Base-by-base conservation (phyloP, 2,888 invertebrate genomes). In the Ptilodon capucinus region DNA sequence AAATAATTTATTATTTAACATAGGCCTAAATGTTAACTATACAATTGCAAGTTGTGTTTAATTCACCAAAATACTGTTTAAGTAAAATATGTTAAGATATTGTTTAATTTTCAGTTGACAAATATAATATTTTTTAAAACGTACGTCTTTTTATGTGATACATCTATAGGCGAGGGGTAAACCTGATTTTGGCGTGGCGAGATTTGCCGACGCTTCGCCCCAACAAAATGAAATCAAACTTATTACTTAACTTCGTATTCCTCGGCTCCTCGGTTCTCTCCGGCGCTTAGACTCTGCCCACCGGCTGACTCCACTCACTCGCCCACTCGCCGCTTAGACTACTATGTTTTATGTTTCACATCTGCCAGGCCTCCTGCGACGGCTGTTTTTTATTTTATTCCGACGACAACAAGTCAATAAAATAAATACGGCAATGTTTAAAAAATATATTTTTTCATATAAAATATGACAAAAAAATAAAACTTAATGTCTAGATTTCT, bases 61-160 rank as follows among this genome's bases (percentile, higher is more conserved):
- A 81, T 84, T 83, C 71, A 78, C 40, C 75, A 74, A 81, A 82
- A 72, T 83, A 17, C 73, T 74, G 77, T 73, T n/a, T 86, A 87
- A 84, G 84, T 74, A 69, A 81, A 81, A 79, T 81, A 81, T 78
- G 71, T 84, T 86, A 84, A 81, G 82, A 81, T 83, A 84, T 86
- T 86, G 84, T 89, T 90, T 87, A 84, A 85, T 85, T 81, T 85
- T 84, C 86, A 85, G 89, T 90, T 90, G 90, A 90, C 88, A 90
- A 89, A 90, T 90, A 89, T 81, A 81, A 81, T 88, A 86, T 89
- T 89, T 89, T 85, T 81, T 77, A 76, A 60, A 70, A 55, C 35
- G 46, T 42, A 25, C 51, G 53, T 46, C 52, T 65, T n/a, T n/a
- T n/a, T n/a, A n/a, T n/a, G n/a, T n/a, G n/a, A n/a, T n/a, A n/a